phyloP scores from a whole-genome alignment of 2,888 invertebrate species.

The Stegana nigrithorax region DNA sequence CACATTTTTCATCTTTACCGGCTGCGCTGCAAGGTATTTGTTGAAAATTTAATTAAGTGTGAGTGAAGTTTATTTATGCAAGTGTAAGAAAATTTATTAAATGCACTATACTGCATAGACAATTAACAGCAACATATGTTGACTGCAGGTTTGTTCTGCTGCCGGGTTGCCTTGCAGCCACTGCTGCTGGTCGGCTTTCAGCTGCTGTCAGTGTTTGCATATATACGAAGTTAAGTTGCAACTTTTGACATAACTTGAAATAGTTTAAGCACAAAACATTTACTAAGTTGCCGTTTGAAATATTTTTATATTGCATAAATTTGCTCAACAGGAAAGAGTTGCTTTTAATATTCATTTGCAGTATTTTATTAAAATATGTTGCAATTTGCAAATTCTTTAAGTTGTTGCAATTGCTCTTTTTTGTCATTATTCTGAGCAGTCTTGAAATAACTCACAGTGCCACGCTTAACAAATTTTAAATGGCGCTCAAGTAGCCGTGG shows the following conservation, averaged over 20 bases:
- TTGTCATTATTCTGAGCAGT: too few relatives aligned
- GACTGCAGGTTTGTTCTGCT: background rate
- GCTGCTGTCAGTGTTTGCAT: background rate
- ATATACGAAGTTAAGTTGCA: background rate
- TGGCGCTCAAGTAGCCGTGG: too few relatives aligned
- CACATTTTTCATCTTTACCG: too few relatives aligned
- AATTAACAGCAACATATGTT: background rate
- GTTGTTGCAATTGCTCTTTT: background rate
- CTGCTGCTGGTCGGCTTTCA: too few relatives aligned
- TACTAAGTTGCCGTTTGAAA: background rate
- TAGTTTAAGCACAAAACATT: background rate
- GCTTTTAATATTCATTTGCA: background rate
- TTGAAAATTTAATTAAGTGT: slow-evolving; percentile 15
- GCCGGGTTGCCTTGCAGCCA: too few relatives aligned
- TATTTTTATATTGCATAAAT: background rate
- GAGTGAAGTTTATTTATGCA: slow-evolving; percentile 8
- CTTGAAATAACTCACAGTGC: too few relatives aligned
- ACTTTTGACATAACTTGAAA: slow-evolving; percentile 2
- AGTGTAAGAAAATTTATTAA: background rate
- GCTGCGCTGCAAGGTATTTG: background rate
- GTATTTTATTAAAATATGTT: background rate
- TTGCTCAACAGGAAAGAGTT: background rate
- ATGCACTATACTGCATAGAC: background rate
- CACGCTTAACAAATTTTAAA: too few relatives aligned
- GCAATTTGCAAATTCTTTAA: background rate